Conservation (phyloP, 2,797 vertebrate species). For the Sylvilagus floridanus region DNA sequence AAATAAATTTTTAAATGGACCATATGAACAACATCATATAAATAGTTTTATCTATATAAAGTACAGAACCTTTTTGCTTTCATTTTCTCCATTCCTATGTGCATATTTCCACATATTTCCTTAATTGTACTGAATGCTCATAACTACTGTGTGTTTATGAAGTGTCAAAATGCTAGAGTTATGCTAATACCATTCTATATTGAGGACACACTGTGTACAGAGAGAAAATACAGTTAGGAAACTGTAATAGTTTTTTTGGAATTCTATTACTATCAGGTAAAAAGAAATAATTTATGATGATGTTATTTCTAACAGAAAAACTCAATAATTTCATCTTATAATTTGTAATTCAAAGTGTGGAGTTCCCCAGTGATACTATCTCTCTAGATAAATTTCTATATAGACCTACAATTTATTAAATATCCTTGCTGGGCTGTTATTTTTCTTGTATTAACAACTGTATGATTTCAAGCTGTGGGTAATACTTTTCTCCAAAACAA, state of each 20-base stretch:
- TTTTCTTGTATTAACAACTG: background rate
- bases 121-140: background rate
- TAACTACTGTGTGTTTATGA: background rate
- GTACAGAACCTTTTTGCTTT: background rate
- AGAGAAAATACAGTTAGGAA: background rate
- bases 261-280: background rate
- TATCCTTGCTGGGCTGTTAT: background rate
- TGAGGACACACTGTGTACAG: background rate
- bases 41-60: background rate
- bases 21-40: background rate
- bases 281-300: background rate
- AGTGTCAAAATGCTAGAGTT: background rate
- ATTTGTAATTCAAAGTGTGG: background rate
- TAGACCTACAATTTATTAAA: background rate
- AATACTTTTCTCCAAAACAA: background rate
- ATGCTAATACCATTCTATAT: background rate
- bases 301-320: slow-evolving; percentile 24
- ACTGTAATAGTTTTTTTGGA: background rate
- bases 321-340: background rate
- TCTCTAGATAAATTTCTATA: background rate
- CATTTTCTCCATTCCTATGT: background rate
- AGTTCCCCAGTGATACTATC: background rate
- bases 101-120: background rate
- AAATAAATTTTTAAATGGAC: background rate
- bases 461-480: background rate